Evolutionary conservation across 1,140 invertebrate species (phyloP), one percentile per base, ranked within the genome.

Genomic region (Limonius californicus): DNA sequence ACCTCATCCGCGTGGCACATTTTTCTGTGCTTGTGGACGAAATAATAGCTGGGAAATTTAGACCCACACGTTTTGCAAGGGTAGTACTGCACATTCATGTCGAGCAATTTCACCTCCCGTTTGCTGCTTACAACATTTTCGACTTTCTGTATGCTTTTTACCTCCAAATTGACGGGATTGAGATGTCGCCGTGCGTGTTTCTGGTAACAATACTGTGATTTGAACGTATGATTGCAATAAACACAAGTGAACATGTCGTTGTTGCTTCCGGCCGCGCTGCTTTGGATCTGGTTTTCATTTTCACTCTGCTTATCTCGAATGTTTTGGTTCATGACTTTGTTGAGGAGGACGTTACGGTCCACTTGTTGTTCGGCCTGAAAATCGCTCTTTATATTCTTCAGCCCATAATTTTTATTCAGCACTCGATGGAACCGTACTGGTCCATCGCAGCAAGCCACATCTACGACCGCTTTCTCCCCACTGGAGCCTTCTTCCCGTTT

Each of bases 31-130:
- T 95, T 95, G 73, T 94, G 92, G 2, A 95, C 92, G 79, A 95
- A 95, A 74, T 95, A 95, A 72, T 95, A 95, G 66, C 90, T 92
- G 0, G 92, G 92, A 72, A 95, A 95, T 78, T 94, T 94, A 72
- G 85, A 90, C 18, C 92, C 92, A 77, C 92, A 95, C 0, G 89
- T 92, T 76, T 94, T 94, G 78, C 92, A 95, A 0, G 92, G 91
- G 77, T 94, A 95, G 78, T 94, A 95, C 74, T 94, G 91, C 0
- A 94, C 87, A 68, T 94, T 90, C 72, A 92, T 82, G 67, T 92
- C 89, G 15, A 89, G 71, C 0, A 87, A 77, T 56, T 85, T 80
- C 1, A 88, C 84, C 64, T 84, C 84, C 9, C 83, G 78, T 12
- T 78, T 76, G n/a, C 21, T 62, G n/a, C 15, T 39, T 9, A 15